Percentiles rank a stretch among this genome's conserved stretches.
Evolutionary conservation across 2,888 invertebrate genomes (phyloP).

Genomic region (Liopterus haemorrhoidalis): DNA sequence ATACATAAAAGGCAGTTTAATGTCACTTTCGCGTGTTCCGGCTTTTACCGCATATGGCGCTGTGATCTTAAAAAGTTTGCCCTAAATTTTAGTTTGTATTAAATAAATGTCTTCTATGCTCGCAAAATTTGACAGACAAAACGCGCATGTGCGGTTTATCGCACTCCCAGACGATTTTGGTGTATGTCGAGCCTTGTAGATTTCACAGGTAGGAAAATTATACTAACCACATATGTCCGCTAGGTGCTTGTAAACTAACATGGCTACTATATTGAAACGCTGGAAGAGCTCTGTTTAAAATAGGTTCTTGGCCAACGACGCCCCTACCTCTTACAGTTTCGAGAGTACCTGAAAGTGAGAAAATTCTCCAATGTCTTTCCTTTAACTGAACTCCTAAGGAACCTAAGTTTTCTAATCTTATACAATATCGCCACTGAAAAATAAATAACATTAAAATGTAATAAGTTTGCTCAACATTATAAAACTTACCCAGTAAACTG

Average conservation of each 20-base stretch:
- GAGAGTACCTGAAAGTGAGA: conserved; percentile 86
- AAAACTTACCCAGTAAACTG: conserved; percentile 81
- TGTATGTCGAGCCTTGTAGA: not conserved
- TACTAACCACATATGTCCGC: conserved; percentile 93
- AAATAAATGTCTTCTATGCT: too few relatives aligned
- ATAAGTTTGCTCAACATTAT: not conserved
- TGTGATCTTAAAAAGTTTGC: not conserved
- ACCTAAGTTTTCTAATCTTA: conserved; percentile 91
- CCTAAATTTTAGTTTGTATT: conserved; percentile 1
- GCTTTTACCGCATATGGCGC: too few relatives aligned
- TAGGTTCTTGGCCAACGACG: conserved; percentile 97
- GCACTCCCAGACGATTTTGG: too few relatives aligned
- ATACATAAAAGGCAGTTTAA: too few relatives aligned
- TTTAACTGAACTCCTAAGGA: conserved; percentile 83
- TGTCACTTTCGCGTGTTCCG: too few relatives aligned
- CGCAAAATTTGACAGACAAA: too few relatives aligned
- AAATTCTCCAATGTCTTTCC: conserved; percentile 98
- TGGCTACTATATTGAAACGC: conserved; percentile 98
- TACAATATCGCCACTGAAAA: conserved; percentile 92
- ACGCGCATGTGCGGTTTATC: too few relatives aligned
- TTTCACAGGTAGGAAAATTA: conserved; percentile 11
- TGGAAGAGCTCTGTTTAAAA: conserved; percentile 77
- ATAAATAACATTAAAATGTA: conserved; percentile 14
- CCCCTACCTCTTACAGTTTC: conserved; percentile 93
- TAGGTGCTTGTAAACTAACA: conserved; percentile 92